Percentiles rank a stretch among this genome's conserved stretches.
Conservation (phyloP, 2,888 invertebrate species). For the Amiota mariae region DNA sequence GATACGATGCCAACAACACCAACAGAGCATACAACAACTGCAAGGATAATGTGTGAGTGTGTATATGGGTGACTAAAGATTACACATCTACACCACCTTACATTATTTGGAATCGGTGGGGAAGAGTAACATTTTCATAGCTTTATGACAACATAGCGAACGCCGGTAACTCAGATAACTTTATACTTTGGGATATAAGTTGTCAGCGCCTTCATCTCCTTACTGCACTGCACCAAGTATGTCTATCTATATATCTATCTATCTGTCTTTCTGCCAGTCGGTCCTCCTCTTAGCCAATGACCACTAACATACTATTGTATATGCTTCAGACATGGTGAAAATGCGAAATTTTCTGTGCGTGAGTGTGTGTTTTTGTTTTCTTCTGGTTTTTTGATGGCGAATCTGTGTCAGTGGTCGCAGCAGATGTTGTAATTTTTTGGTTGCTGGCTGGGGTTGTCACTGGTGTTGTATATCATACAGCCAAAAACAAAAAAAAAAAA, state of each 20-base stretch:
- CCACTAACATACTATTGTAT: no score
- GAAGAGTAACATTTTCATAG: background rate
- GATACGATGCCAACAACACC: background rate
- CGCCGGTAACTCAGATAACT: slow-evolving; percentile 42
- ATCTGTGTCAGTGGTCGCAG: slow-evolving; percentile 32
- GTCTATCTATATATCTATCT: slow-evolving; percentile 14
- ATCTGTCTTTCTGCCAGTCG: no score
- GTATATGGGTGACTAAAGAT: background rate
- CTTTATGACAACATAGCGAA: slow-evolving; percentile 59
- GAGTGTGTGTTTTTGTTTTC: background rate
- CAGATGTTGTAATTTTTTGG: slow-evolving; percentile 54
- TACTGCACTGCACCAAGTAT: slow-evolving; percentile 1
- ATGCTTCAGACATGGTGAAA: no score
- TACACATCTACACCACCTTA: background rate
- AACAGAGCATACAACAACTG: background rate
- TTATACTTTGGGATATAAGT: slow-evolving; percentile 39
- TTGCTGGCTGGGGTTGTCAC: background rate
- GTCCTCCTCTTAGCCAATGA: no score
- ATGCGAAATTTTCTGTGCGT: background rate
- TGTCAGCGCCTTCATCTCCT: slow-evolving; percentile 31
- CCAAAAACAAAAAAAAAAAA: background rate
- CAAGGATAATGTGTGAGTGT: background rate
- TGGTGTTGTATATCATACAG: slow-evolving; percentile 40
- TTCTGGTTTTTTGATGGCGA: background rate
- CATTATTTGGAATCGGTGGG: background rate